These are phyloP conservation scores for Callipepla squamata DNA, from an alignment of 2,113 vertebrate genomes.

Conservation along the genomic window DNA sequence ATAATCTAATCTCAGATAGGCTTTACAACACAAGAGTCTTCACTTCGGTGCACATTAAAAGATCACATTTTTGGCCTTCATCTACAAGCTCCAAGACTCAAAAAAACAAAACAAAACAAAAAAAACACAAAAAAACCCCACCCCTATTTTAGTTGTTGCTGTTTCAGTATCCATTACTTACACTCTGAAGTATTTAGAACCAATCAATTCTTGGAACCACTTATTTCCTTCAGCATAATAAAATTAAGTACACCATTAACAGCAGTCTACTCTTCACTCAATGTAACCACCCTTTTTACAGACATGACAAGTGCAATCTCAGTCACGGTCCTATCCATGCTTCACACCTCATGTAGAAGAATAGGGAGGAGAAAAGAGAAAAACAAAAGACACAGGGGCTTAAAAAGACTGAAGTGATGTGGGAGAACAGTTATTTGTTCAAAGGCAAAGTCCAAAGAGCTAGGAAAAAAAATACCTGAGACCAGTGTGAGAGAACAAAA, in stretches of 20 bases:
- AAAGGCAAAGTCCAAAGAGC: neutral
- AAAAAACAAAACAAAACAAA: neutral
- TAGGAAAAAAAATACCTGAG: neutral
- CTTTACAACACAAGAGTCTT: neutral
- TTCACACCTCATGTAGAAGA: neutral
- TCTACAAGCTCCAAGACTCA: neutral
- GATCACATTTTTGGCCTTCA: neutral
- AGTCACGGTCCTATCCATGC: neutral
- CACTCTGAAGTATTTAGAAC: neutral
- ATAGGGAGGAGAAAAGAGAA: neutral
- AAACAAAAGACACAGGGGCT: neutral
- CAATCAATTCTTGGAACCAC: neutral
- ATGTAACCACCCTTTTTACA: neutral
- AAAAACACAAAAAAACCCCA: neutral
- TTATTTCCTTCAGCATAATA: neutral
- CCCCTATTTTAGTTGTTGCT: neutral
- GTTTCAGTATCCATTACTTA: neutral
- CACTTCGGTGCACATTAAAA: neutral
- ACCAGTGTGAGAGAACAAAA: neutral
- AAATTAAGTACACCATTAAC: neutral
- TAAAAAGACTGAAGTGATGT: neutral
- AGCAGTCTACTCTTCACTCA: neutral
- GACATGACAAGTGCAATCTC: neutral
- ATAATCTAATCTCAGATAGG: neutral
- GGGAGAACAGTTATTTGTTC: neutral